Evolutionary conservation across 2,888 invertebrate genomes (phyloP).

Genomic region (Agrochola lota): DNA sequence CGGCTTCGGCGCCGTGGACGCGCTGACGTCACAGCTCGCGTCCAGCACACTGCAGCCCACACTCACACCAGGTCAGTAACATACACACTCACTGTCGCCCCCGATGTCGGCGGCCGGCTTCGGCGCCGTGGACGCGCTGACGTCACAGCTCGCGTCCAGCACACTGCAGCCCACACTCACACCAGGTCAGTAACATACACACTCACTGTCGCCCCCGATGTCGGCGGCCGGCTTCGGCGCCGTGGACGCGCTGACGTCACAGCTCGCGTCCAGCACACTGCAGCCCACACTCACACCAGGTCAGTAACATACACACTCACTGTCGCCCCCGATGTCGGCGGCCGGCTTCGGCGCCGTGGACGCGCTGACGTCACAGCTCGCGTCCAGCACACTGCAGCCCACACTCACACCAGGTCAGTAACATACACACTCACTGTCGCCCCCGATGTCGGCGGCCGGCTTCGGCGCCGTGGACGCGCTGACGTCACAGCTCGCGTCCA

Average conservation of each 20-base stretch:
- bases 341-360: conserved; percentile 61
- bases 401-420: conserved; percentile 69
- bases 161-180: conserved; percentile 74
- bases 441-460: conserved; percentile 24
- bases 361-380: conserved; percentile 71
- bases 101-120: conserved; percentile 20
- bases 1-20: conserved; percentile 63
- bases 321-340: too few relatives aligned
- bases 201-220: too few relatives aligned
- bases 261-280: conserved; percentile 72
- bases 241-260: conserved; percentile 72
- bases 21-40: conserved; percentile 71
- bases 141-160: conserved; percentile 68
- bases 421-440: background rate
- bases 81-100: too few relatives aligned
- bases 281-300: conserved; percentile 73
- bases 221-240: conserved; percentile 30
- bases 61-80: conserved; percentile 68
- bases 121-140: conserved; percentile 70
- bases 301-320: conserved; percentile 49
- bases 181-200: conserved; percentile 65
- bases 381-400: conserved; percentile 73
- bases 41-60: conserved; percentile 74
- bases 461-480: too few relatives aligned
- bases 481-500: conserved; percentile 64